Evolutionary conservation across 2,888 invertebrate genomes (phyloP), one percentile per base, ranked within the genome.

Genomic region (Philopedon plagiatum): DNA sequence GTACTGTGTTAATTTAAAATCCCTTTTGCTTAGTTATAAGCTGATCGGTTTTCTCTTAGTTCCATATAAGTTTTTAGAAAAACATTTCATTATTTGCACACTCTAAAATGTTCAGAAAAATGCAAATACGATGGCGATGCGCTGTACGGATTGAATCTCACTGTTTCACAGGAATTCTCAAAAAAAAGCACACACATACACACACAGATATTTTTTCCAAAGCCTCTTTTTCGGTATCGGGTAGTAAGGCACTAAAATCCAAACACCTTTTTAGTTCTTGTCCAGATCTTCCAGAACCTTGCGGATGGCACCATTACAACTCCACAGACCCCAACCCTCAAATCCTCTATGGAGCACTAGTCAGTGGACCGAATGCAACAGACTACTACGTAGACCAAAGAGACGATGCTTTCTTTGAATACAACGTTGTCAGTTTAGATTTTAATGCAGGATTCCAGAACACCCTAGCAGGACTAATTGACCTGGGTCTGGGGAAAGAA

Each of bases 381-480:
- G 89, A 89, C 76, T 79, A 83, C 61, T 90, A 88, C 80, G 83
- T 83, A 57, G 89, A 90, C 78, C 81, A 81, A 23, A 84, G 89
- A 54, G 86, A 87, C 68, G 88, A 89, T 73, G 32, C 21, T 4
- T 66, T 46, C 11, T 88, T 86, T 79, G 82, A 87, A 11, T 87
- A 87, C 77, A 89, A 88, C 61, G 89, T 89, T 78, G 89, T 89
- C 0, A 88, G 88, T 8, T 80, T 88, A 15, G 88, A 89, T 76
- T 89, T 87, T 80, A 89, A 89, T 78, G 88, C 88, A 4, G 89
- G 88, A 0, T 89, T 89, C 78, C 88, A 89, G 74, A 85, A 87
- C 9, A 86, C 86, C 0, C 79, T 88, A 0, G 88, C 88, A 0
- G 89, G 86, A 9, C 78, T 89, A 2, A 79, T 86, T n/a, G 85